These are phyloP conservation scores for Hapalemur alaotrensis DNA, from an alignment of 2,797 vertebrate species.

Conservation along the genomic window DNA sequence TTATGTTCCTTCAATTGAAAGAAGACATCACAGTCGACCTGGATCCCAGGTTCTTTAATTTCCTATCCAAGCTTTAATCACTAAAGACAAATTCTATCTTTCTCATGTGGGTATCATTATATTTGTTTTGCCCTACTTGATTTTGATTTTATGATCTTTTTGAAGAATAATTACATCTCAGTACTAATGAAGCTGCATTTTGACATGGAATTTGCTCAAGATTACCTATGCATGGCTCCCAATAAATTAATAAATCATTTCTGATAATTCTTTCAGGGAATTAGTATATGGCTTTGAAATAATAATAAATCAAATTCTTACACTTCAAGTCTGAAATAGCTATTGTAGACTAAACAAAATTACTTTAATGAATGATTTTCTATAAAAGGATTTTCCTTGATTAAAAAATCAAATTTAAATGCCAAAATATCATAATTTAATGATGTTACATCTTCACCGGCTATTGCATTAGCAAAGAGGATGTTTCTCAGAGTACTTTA, in stretches of 20 bases:
- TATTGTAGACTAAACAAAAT: conserved; percentile 41
- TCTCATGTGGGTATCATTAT: neutral
- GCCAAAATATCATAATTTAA: neutral
- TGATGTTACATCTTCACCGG: neutral
- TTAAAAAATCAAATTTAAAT: conserved; percentile 36
- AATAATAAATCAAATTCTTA: neutral
- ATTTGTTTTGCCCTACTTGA: neutral
- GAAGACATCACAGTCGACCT: neutral
- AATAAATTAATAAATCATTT: neutral
- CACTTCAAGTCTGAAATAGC: neutral
- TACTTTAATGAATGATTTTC: conserved; percentile 20
- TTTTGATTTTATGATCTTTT: conserved; percentile 20
- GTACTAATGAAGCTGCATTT: neutral
- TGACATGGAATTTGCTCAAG: neutral
- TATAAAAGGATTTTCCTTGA: neutral
- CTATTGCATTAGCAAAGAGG: neutral
- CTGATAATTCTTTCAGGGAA: neutral
- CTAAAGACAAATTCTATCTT: neutral
- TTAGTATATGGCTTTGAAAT: neutral
- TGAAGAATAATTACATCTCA: neutral
- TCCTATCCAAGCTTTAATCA: neutral
- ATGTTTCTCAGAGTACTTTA: neutral
- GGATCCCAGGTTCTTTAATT: neutral
- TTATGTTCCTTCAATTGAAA: neutral
- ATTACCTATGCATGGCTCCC: neutral